These are phyloP conservation scores for Aplidium turbinatum DNA, from an alignment of 23 tunicate genomes.

Conservation along the genomic window DNA sequence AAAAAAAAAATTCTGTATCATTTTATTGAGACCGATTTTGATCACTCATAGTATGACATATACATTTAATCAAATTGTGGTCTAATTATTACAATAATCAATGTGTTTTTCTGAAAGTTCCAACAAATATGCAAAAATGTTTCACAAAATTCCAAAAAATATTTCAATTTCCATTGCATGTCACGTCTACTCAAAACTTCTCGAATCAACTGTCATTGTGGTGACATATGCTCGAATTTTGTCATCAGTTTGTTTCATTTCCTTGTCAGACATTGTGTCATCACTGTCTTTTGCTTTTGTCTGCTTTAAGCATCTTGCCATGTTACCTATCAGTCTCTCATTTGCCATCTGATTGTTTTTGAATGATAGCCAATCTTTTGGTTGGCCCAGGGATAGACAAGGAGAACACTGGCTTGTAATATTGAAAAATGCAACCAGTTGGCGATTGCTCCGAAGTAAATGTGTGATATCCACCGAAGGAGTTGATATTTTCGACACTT, in stretches of 20 bases:
- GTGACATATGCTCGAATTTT: constrained; percentile 14
- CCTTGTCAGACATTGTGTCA: not conserved
- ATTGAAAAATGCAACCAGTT: constrained; percentile 3
- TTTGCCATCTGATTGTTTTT: constrained; percentile 18
- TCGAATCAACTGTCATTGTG: constrained; percentile 21
- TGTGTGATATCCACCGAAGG: constrained; percentile 9
- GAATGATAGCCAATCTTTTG: constrained; percentile 1
- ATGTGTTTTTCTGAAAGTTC: too few relatives aligned
- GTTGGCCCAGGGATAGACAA: constrained; percentile 1
- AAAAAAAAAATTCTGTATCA: too few relatives aligned
- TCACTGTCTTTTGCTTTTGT: constrained; percentile 5
- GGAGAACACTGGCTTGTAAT: constrained; percentile 12
- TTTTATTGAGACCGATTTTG: too few relatives aligned
- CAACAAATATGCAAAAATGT: too few relatives aligned
- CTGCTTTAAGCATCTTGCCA: constrained; percentile 5
- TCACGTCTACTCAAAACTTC: too few relatives aligned
- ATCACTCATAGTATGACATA: too few relatives aligned
- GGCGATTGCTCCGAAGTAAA: constrained; percentile 22
- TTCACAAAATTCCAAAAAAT: too few relatives aligned
- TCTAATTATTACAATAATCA: too few relatives aligned
- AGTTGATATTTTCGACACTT: constrained; percentile 8
- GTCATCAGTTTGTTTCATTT: constrained; percentile 4
- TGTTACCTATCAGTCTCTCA: constrained; percentile 9
- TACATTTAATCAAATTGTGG: too few relatives aligned
- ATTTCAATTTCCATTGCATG: too few relatives aligned